Percentiles rank a stretch among this genome's conserved stretches.
Evolutionary conservation across 53 echinoderm and acorn worm genomes (phyloP).

Genomic region (Zoroaster sp.): DNA sequence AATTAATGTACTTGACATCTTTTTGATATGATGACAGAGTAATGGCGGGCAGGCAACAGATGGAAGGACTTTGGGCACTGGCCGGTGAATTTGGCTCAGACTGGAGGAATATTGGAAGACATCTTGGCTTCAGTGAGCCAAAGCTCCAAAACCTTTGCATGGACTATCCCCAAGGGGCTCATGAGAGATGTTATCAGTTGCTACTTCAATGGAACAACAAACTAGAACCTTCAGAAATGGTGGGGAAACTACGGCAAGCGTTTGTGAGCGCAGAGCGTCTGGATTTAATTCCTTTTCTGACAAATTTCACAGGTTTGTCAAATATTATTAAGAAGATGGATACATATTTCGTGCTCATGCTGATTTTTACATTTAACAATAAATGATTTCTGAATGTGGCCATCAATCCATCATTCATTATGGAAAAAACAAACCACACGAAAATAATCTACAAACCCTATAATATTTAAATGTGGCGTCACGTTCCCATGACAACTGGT

Average conservation of each 20-base stretch:
- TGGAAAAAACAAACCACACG: no score
- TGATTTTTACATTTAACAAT: not conserved
- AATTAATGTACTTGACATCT: no score
- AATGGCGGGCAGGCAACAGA: not conserved
- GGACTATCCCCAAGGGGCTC: not conserved
- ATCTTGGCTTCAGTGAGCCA: conserved; percentile 17
- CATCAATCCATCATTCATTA: no score
- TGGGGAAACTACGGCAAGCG: not conserved
- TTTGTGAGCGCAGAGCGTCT: conserved; percentile 7
- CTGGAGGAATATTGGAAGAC: not conserved
- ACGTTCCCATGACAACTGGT: no score
- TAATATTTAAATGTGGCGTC: no score
- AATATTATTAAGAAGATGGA: no score
- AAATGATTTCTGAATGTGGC: not conserved
- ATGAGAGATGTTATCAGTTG: conserved; percentile 52
- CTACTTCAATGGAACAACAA: conserved; percentile 52
- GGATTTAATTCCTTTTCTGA: not conserved
- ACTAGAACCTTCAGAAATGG: not conserved
- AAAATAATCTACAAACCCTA: no score
- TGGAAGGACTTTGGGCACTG: conserved; percentile 23
- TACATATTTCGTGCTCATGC: not conserved
- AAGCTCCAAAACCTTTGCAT: conserved; percentile 13
- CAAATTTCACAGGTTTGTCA: not conserved
- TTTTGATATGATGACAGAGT: not conserved
- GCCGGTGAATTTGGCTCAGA: not conserved